Evolutionary conservation across 1,140 invertebrate genomes (phyloP).

Genomic region (Drosophila tropicalis): DNA sequence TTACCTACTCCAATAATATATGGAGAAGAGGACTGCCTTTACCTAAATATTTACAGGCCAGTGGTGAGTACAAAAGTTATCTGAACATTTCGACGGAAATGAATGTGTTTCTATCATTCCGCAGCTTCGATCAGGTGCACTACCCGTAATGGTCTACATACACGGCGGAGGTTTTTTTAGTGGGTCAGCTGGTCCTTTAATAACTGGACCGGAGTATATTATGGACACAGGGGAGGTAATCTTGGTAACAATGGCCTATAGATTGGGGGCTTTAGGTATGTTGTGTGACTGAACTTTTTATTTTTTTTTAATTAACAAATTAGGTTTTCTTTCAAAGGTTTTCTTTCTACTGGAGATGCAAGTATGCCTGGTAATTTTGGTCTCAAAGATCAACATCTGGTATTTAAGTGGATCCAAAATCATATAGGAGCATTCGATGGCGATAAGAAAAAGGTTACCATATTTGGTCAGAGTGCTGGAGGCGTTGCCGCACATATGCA

Average conservation of each 20-base stretch:
- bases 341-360: conserved; percentile 73
- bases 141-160: conserved; percentile 83
- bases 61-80: conserved; percentile 67
- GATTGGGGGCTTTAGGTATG: conserved; percentile 61
- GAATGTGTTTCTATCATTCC: background rate
- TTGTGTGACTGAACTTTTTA: no score
- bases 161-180: conserved; percentile 83
- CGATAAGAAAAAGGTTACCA: conserved; percentile 84
- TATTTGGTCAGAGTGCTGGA: conserved; percentile 85
- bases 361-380: conserved; percentile 85
- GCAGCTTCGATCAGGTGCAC: conserved; percentile 1
- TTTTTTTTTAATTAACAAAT: background rate
- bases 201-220: conserved; percentile 81
- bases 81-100: background rate
- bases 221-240: conserved; percentile 68
- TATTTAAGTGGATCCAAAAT: conserved; percentile 82
- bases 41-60: conserved; percentile 86
- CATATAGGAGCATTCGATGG: conserved; percentile 73
- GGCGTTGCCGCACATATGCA: conserved; percentile 83
- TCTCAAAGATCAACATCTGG: conserved; percentile 85
- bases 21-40: conserved; percentile 86
- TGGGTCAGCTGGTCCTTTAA: conserved; percentile 57
- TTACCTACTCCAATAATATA: conserved; percentile 46
- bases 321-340: conserved; percentile 40
- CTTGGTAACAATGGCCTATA: conserved; percentile 63